These are phyloP conservation scores for Meganola albula DNA, from an alignment of 2,888 invertebrate genomes.

Conservation along the genomic window DNA sequence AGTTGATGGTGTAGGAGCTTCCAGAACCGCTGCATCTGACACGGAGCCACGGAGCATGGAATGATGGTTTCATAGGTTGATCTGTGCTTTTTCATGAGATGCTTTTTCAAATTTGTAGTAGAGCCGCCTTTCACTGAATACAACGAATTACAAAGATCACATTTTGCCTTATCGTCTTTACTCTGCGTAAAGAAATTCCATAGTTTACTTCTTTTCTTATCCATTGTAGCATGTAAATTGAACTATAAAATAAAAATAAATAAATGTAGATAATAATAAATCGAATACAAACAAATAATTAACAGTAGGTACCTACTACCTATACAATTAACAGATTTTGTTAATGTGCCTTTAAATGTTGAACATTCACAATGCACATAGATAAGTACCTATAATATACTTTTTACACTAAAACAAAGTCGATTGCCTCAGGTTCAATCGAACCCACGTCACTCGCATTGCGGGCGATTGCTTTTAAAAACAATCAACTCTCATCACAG, in stretches of 20 bases:
- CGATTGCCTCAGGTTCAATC: too few species aligned
- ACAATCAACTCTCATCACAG: too few species aligned
- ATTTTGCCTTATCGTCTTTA: conserved; percentile 19
- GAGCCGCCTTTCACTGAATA: conserved; percentile 22
- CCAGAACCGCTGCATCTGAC: conserved; percentile 18
- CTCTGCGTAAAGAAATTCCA: conserved; percentile 12
- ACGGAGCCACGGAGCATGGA: conserved; percentile 17
- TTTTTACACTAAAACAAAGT: too few species aligned
- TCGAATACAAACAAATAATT: background rate
- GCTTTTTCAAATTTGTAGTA: conserved; percentile 23
- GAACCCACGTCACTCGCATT: too few species aligned
- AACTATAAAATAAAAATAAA: conserved; percentile 4
- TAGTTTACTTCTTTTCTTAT: conserved; percentile 7
- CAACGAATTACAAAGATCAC: conserved; percentile 20
- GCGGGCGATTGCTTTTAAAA: too few species aligned
- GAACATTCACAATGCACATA: too few species aligned
- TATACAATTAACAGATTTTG: too few species aligned
- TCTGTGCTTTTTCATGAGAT: conserved; percentile 19
- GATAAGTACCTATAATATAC: too few species aligned
- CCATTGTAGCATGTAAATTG: conserved; percentile 1
- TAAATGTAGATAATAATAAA: too few species aligned
- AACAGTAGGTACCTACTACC: conserved; percentile 1
- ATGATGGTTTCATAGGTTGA: conserved; percentile 20
- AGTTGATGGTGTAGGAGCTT: conserved; percentile 14
- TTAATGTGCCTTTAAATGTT: too few species aligned